Conservation (phyloP, 2,797 vertebrate genomes). For the Kryptopterus vitreolus region DNA sequence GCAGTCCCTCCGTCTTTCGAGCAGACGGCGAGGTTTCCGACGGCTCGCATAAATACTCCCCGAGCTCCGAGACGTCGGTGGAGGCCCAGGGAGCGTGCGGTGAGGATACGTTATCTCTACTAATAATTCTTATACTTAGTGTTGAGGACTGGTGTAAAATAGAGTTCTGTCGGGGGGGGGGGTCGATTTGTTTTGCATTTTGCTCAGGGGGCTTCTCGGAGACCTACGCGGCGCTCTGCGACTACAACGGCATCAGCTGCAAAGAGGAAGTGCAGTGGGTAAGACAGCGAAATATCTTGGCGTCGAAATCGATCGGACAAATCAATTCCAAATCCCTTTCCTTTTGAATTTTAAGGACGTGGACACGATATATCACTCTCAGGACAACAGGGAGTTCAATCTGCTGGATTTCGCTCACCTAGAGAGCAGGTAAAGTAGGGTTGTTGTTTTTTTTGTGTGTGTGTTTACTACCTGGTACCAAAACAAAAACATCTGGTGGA, state of each 20-base stretch:
- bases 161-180: no score
- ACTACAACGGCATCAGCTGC: conserved; percentile 89
- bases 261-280: conserved; percentile 95
- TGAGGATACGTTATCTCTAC: conserved; percentile 61
- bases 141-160: not conserved
- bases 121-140: conserved; percentile 2
- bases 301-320: no score
- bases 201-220: conserved; percentile 87
- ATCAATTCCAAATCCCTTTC: not conserved
- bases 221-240: conserved; percentile 88
- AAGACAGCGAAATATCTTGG: conserved; percentile 51
- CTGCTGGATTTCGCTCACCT: conserved; percentile 90
- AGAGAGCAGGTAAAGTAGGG: conserved; percentile 82
- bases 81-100: conserved; percentile 87
- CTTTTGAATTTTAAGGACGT: conserved; percentile 78
- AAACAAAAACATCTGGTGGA: no score
- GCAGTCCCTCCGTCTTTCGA: conserved; percentile 82
- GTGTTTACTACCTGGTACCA: no score
- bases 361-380: conserved; percentile 92
- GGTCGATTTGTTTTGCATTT: no score
- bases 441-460: no score
- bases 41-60: conserved; percentile 82
- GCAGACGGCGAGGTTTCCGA: conserved; percentile 79
- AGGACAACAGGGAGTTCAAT: conserved; percentile 90
- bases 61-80: conserved; percentile 82